Percentiles rank a stretch among this genome's conserved stretches.
Evolutionary conservation across 2,888 invertebrate species (phyloP).

Genomic region (Thelaira solivaga): DNA sequence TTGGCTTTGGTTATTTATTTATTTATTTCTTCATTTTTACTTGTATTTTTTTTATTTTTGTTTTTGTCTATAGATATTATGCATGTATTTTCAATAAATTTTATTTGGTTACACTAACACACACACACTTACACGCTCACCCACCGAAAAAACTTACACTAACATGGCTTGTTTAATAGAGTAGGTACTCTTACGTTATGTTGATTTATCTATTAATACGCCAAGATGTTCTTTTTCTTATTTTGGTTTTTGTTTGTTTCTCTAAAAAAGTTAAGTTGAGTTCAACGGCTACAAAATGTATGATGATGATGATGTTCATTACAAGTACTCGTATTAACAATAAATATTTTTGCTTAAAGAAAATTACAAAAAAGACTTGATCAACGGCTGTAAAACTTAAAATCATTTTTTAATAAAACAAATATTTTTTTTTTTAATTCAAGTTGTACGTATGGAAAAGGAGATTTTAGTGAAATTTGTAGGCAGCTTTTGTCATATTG

Average conservation of each 20-base stretch:
- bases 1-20: slow-evolving; percentile 45
- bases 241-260: too few relatives aligned
- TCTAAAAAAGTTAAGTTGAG: too few relatives aligned
- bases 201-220: slow-evolving; percentile 53
- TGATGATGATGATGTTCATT: slow-evolving; percentile 12
- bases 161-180: slow-evolving; percentile 48
- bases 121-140: too few relatives aligned
- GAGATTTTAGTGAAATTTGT: too few relatives aligned
- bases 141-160: not conserved
- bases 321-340: not conserved
- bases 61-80: slow-evolving; percentile 1
- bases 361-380: not conserved
- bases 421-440: too few relatives aligned
- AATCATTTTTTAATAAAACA: too few relatives aligned
- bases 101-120: not conserved
- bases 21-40: not conserved
- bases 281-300: slow-evolving; percentile 35
- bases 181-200: slow-evolving; percentile 45
- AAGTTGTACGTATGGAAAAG: too few relatives aligned
- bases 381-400: slow-evolving; percentile 11
- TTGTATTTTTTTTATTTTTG: too few relatives aligned
- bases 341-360: not conserved
- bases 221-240: not conserved
- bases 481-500: too few relatives aligned
- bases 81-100: slow-evolving; percentile 44